Evolutionary conservation across 2,888 invertebrate genomes (phyloP).

Genomic region (Microchrysa polita): DNA sequence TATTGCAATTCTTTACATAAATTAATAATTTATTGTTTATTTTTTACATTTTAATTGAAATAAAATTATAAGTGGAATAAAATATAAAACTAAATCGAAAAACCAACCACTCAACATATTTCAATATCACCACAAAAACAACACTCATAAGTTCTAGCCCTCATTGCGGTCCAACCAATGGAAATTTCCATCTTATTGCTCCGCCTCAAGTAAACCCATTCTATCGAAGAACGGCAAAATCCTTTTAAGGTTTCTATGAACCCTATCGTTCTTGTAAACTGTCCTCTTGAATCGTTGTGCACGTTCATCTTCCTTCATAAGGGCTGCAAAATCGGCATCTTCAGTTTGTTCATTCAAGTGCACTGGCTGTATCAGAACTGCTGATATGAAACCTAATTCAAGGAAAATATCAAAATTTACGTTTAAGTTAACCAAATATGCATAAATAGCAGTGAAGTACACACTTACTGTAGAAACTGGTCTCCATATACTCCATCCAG

Average conservation of each 20-base stretch:
- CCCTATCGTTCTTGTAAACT: constrained; percentile 45
- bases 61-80: too few relatives aligned
- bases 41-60: too few relatives aligned
- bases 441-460: too few relatives aligned
- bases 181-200: constrained; percentile 1
- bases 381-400: constrained; percentile 57
- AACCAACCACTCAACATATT: too few relatives aligned
- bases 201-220: constrained; percentile 47
- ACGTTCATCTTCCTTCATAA: constrained; percentile 58
- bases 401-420: background rate
- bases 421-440: too few relatives aligned
- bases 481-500: constrained; percentile 57
- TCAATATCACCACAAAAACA: background rate
- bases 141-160: background rate
- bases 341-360: constrained; percentile 59
- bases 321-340: constrained; percentile 60
- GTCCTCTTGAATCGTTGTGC: constrained; percentile 41
- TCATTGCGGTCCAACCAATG: background rate
- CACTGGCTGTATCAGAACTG: constrained; percentile 59
- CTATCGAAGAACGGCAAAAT: constrained; percentile 50
- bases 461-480: constrained; percentile 50
- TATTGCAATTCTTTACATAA: too few relatives aligned
- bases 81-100: too few relatives aligned
- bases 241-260: constrained; percentile 44
- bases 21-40: too few relatives aligned